Evolutionary conservation across 2,113 vertebrate genomes (phyloP), one percentile per base, ranked within the genome.

Genomic region (Garra rufa): DNA sequence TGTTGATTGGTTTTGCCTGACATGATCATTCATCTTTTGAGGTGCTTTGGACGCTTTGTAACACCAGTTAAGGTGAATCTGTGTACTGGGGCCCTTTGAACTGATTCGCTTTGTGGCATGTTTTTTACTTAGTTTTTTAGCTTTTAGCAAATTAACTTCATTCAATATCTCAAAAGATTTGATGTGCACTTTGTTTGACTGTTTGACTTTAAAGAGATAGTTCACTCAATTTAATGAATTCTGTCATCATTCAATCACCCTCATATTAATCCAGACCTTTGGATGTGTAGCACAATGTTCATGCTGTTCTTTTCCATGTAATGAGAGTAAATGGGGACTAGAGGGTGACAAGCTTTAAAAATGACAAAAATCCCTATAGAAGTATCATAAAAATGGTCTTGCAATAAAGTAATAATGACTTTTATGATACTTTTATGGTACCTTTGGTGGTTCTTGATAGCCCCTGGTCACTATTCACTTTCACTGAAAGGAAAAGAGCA

Each of bases 1-100:
- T 67, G 75, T 63, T 63, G 83, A 55, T 73, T 61, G 83, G 9
- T 67, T 87, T 78, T 44, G 15, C 70, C 69, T 69, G 83, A 82
- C 24, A 63, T 44, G 26, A n/a, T 75, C 78, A 85, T 87, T 85
- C 26, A 57, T 82, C 78, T 85, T 70, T 14, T 55, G 14, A 28
- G 83, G 71, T 55, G 26, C 21, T 65, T 46, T 5, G 24, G 48
- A 26, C 9, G 8, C 34, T 21, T 63, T 67, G n/a, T 34, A n/a
- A 48, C 61, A 34, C n/a, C 15, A 26, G 26, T 63, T 21, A 82
- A 28, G 43, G 48, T 77, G 46, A 26, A 30, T 69, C 48, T 52
- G 44, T 61, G 41, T 43, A n/a, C 21, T 17, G 34, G 6, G 43
- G 41, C 50, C n/a, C 4, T 65, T 75, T 75, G 73, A 75, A 75